A percentile compares a stretch with the other conserved stretches of the same genome.
Conservation (phyloP, 2,113 vertebrate genomes). For the Gymnocephalus cernua region DNA sequence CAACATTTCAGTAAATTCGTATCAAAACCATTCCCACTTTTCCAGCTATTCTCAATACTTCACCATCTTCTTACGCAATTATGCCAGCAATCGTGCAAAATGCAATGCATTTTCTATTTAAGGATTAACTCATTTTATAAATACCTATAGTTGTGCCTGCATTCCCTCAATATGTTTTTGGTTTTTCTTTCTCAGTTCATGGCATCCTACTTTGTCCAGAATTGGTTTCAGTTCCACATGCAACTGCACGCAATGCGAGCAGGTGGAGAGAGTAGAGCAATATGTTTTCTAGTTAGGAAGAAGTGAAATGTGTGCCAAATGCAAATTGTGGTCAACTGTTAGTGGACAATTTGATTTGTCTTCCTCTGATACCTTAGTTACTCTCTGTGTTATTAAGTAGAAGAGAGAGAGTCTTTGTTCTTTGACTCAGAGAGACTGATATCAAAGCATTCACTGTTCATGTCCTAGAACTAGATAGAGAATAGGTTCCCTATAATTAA, state of each 20-base stretch:
- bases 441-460: not conserved
- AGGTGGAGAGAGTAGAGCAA: not conserved
- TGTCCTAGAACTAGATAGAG: not conserved
- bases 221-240: not conserved
- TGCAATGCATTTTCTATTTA: too few relatives aligned
- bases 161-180: not conserved
- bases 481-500: not conserved
- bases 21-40: too few relatives aligned
- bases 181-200: not conserved
- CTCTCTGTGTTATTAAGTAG: not conserved
- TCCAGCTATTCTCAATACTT: too few relatives aligned
- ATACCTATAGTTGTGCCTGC: not conserved
- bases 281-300: not conserved
- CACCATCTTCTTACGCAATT: too few relatives aligned
- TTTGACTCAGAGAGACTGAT: not conserved
- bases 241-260: not conserved
- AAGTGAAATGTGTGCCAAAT: not conserved
- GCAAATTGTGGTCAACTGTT: not conserved
- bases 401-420: not conserved
- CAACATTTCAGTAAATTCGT: too few relatives aligned
- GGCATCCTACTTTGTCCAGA: not conserved
- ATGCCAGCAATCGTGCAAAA: too few relatives aligned
- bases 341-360: not conserved
- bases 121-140: not conserved
- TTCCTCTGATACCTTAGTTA: not conserved